Conservation (phyloP, 2,797 vertebrate genomes). For the Phalanger gymnotis region DNA sequence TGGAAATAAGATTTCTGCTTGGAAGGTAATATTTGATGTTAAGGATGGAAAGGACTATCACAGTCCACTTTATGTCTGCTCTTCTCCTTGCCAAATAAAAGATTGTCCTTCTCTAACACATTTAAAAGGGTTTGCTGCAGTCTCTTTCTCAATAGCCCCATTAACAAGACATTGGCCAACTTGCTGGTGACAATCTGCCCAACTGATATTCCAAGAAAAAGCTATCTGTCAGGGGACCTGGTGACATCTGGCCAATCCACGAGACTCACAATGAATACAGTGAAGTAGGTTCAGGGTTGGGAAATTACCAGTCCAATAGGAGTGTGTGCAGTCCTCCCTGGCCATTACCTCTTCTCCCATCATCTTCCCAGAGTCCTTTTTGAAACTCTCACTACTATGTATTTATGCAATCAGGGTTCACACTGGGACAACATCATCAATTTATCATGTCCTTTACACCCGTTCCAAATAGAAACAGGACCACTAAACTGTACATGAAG, state of each 20-base stretch:
- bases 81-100: slow-evolving; percentile 64
- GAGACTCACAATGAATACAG: background rate
- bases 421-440: background rate
- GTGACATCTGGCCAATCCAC: background rate
- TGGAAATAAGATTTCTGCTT: slow-evolving; percentile 73
- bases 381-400: background rate
- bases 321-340: background rate
- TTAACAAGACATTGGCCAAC: slow-evolving; percentile 17
- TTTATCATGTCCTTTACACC: background rate
- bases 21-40: slow-evolving; percentile 59
- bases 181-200: background rate
- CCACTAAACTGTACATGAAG: background rate
- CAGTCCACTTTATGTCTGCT: slow-evolving; percentile 44
- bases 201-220: slow-evolving; percentile 44
- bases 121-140: slow-evolving; percentile 38
- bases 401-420: background rate
- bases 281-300: background rate
- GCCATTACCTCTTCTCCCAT: background rate
- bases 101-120: slow-evolving; percentile 29
- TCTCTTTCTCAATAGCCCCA: slow-evolving; percentile 68
- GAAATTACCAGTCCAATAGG: background rate
- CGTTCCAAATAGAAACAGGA: background rate
- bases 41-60: slow-evolving; percentile 56
- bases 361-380: background rate
- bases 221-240: background rate